Percentiles rank a stretch among this genome's conserved stretches.
Evolutionary conservation across 2,113 vertebrate genomes (phyloP).

Genomic region (Phaetusa simplex): DNA sequence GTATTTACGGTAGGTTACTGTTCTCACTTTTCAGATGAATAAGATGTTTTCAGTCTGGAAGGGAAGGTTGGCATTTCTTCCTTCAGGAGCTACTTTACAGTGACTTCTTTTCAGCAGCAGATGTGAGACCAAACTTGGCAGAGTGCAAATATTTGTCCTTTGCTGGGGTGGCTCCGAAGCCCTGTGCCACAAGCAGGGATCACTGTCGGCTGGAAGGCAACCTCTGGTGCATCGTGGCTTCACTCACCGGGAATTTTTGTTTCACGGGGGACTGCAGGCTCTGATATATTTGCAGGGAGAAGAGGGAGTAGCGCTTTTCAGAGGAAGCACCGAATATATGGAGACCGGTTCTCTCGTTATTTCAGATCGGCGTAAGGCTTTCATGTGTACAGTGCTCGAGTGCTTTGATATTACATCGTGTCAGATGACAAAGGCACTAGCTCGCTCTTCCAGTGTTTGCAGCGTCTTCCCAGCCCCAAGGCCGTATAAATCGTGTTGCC

Average conservation of each 20-base stretch:
- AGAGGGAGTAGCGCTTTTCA: background rate
- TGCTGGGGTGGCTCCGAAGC: accelerated
- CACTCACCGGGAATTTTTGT: background rate
- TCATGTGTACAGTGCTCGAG: accelerated
- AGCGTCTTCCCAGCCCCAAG: background rate
- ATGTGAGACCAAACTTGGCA: background rate
- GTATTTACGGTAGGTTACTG: background rate
- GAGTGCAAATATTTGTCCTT: background rate
- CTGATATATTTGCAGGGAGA: background rate
- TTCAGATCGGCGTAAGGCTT: background rate
- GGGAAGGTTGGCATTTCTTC: background rate
- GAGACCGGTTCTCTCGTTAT: background rate
- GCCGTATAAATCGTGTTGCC: background rate
- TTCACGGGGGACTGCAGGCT: background rate
- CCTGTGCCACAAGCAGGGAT: background rate
- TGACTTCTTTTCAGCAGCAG: background rate
- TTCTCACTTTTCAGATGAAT: background rate
- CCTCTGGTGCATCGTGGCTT: background rate
- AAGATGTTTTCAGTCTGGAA: background rate
- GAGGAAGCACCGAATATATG: background rate
- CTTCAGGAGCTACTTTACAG: background rate
- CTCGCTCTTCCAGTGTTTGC: accelerated
- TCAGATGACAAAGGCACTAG: background rate
- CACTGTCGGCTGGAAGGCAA: background rate
- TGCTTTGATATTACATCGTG: background rate